Conservation (phyloP, 2,797 vertebrate species). For the Hippoglossus hippoglossus region DNA sequence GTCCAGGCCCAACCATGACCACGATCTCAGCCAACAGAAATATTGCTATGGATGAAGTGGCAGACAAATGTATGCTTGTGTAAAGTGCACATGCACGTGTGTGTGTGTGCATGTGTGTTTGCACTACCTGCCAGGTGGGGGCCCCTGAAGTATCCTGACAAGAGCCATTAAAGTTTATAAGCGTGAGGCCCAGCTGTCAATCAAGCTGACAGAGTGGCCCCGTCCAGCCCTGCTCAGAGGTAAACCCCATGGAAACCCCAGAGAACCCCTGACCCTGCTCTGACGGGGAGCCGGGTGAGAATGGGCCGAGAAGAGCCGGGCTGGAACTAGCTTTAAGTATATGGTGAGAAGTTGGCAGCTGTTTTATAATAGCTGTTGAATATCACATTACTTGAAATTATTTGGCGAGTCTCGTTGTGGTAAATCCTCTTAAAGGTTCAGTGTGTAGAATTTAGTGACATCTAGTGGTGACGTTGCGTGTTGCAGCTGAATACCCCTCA, state of each 20-base stretch:
- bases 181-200: conserved; percentile 77
- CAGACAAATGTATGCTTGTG: conserved; percentile 38
- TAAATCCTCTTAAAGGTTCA: conserved; percentile 11
- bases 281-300: conserved; percentile 60
- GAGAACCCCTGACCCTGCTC: conserved; percentile 73
- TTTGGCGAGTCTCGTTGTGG: conserved; percentile 9
- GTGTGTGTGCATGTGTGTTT: conserved; percentile 48
- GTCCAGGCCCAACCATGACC: conserved; percentile 6
- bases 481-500: no score
- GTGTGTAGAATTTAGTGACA: no score
- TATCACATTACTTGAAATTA: neutral
- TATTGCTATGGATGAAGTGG: conserved; percentile 48
- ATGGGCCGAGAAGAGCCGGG: conserved; percentile 9
- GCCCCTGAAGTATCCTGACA: conserved; percentile 78
- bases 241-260: conserved; percentile 66
- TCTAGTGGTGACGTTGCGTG: no score
- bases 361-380: neutral
- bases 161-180: conserved; percentile 86
- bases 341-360: neutral
- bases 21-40: conserved; percentile 63
- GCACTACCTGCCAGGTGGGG: conserved; percentile 75
- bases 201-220: conserved; percentile 78
- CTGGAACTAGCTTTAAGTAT: conserved; percentile 5
- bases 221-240: conserved; percentile 50
- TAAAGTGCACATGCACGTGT: conserved; percentile 6